Base-by-base conservation (phyloP, 2,113 vertebrate genomes). In the Ifrita kowaldi region DNA sequence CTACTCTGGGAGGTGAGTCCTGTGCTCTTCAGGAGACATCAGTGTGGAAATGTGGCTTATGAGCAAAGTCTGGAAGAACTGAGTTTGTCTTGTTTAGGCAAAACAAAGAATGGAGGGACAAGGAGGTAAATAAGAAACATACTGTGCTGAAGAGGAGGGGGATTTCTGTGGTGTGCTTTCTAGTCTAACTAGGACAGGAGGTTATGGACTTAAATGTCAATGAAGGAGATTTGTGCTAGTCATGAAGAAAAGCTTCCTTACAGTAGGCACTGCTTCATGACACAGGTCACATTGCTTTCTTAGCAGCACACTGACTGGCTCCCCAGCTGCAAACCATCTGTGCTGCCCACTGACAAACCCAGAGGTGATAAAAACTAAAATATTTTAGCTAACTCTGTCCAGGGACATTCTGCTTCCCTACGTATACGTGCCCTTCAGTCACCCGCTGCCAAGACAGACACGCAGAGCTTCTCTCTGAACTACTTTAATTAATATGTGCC, bases 271-370 rank as follows among this genome's bases (percentile, higher is more conserved):
- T 77, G 39, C 69, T 81, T 75, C 73, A 17, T 17, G 8, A 64
- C 60, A 78, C 35, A 59, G 86, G 73, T 90, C 89, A 59, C 83
- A 69, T 59, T 9, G 19, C 68, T 70, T 46, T 52, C 60, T 84
- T 62, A 28, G 17, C 53, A 75, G 52, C 8, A 9, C 1, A 3
- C 35, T 35, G 64, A 46, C 64, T 59, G 53, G 19, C 76, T 95
- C 50, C 68, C 73, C 73, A 87, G 93, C 86, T 94, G 91, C 87
- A 92, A 82, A 76, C 86, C 87, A 68, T 91, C 93, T 92, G 89
- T 80, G 74, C 84, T 94, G 76, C 68, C 85, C 42, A 22, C 76
- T 46, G 76, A 80, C 73, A 89, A 44, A 79, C 41, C 65, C 12
- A 17, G 73, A 89, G 69, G 64, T 89, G 80, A 91, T 56, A 65